phyloP scores from a whole-genome alignment of 2,113 vertebrate species.

The Casuarius casuarius region DNA sequence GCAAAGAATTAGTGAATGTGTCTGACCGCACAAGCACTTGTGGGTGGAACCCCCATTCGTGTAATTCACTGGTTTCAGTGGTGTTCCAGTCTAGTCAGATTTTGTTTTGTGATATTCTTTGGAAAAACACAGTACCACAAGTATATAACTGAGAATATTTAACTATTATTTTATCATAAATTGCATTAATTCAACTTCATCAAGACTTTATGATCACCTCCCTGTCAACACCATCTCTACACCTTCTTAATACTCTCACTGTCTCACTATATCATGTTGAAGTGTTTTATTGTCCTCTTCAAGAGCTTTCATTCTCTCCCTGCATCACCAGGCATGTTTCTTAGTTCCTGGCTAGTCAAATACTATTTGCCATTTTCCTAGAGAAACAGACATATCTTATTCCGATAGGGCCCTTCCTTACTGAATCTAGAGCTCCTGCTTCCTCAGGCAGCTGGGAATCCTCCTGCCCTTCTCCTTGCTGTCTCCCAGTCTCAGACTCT shows the following conservation, averaged over 20 bases:
- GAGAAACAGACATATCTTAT: rapidly evolving
- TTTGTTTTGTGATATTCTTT: neutral
- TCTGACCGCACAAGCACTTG: neutral
- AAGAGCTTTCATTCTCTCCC: neutral
- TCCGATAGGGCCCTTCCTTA: neutral
- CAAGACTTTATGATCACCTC: neutral
- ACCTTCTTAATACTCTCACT: neutral
- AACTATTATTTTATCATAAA: neutral
- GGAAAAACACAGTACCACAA: neutral
- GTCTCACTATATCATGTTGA: neutral
- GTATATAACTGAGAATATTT: neutral
- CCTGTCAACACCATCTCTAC: neutral
- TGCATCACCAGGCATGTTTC: neutral
- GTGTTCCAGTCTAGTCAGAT: neutral
- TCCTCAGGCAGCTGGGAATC: neutral
- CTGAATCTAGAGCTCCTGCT: rapidly evolving
- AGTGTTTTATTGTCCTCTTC: neutral
- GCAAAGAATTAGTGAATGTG: neutral
- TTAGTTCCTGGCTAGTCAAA: neutral
- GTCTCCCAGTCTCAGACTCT: rapidly evolving
- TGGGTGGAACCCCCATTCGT: rapidly evolving
- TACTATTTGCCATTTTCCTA: neutral
- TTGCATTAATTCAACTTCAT: neutral
- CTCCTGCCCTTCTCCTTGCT: too few species aligned
- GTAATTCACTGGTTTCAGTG: rapidly evolving